Evolutionary conservation across 2,888 invertebrate genomes (phyloP).

Genomic region (Digitonthophagus gazella): DNA sequence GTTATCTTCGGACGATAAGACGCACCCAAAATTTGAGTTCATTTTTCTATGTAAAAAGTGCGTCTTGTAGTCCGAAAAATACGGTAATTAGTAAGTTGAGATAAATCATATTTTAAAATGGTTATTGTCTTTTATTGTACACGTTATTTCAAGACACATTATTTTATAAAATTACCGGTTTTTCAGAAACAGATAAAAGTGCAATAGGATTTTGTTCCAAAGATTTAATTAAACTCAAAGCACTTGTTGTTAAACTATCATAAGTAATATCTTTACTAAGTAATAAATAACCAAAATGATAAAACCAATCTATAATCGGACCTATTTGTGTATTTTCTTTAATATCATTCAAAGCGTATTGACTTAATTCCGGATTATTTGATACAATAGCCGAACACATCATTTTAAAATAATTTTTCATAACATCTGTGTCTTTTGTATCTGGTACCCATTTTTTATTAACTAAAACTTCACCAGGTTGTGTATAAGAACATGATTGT

Average conservation of each 20-base stretch:
- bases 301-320: constrained; percentile 61
- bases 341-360: constrained; percentile 58
- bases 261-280: constrained; percentile 57
- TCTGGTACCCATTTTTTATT: constrained; percentile 44
- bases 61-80: too few relatives aligned
- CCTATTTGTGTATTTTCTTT: constrained; percentile 59
- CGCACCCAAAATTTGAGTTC: too few relatives aligned
- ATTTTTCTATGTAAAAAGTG: too few relatives aligned
- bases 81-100: too few relatives aligned
- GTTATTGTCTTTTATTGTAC: too few relatives aligned
- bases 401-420: constrained; percentile 43
- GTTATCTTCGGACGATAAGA: too few relatives aligned
- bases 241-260: constrained; percentile 45
- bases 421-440: constrained; percentile 36
- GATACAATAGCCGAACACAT: constrained; percentile 55
- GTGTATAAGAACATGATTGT: constrained; percentile 38
- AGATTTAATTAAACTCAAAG: constrained; percentile 58
- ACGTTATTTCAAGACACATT: too few relatives aligned
- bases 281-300: constrained; percentile 59
- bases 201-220: constrained; percentile 60
- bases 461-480: constrained; percentile 41
- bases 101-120: too few relatives aligned
- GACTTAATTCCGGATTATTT: constrained; percentile 54
- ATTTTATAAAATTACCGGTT: constrained; percentile 50
- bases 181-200: constrained; percentile 57